phyloP scores from a whole-genome alignment of 2,888 invertebrate genomes.

The Caenorhabditis plicata region DNA sequence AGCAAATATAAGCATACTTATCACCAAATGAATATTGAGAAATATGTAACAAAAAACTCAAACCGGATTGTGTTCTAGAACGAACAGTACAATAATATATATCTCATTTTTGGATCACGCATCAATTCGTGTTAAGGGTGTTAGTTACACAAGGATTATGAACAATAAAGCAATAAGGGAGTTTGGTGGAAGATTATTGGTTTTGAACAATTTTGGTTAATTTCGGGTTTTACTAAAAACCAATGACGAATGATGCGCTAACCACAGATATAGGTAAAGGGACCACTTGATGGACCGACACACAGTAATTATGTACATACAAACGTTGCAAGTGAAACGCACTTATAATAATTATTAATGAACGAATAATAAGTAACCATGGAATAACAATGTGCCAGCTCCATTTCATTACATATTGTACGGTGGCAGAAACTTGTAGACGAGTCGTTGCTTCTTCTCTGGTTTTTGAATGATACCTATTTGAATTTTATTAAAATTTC shows the following conservation, averaged over 20 bases:
- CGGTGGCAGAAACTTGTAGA: conserved; percentile 82
- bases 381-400: conserved; percentile 9
- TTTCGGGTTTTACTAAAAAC: too few species aligned
- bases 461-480: conserved; percentile 82
- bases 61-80: conserved; percentile 44
- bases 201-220: too few species aligned
- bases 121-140: too few species aligned
- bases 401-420: conserved; percentile 54
- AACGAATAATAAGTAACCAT: conserved; percentile 8
- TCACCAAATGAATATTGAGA: too few species aligned
- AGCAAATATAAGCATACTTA: too few species aligned
- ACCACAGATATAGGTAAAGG: conserved; percentile 51
- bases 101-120: too few species aligned
- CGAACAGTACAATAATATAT: conserved; percentile 53
- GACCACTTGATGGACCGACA: conserved; percentile 40
- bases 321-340: conserved; percentile 3
- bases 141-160: too few species aligned
- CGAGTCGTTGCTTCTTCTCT: conserved; percentile 91
- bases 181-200: too few species aligned
- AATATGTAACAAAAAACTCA: neutral
- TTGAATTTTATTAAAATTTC: neutral
- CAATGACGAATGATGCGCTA: too few species aligned
- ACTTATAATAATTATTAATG: conserved; percentile 4
- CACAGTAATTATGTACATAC: conserved; percentile 24
- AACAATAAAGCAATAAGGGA: too few species aligned